phyloP scores from a whole-genome alignment of 2,888 invertebrate genomes.

The Cremastinae sp. region DNA sequence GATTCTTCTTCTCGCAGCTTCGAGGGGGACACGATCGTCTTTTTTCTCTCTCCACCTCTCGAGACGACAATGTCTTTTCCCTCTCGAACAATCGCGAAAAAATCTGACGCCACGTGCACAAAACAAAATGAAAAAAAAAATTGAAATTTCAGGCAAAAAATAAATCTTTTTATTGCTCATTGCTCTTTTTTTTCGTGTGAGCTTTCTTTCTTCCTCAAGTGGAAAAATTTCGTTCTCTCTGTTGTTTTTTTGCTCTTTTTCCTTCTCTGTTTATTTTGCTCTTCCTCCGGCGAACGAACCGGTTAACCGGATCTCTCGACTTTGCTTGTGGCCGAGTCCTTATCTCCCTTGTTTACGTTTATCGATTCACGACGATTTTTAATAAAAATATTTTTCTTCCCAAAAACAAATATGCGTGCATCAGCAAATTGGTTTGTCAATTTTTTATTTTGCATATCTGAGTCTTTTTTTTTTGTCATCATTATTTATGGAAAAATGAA shows the following conservation, averaged over 20 bases:
- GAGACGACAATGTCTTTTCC: neutral
- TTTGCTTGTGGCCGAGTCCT: constrained; percentile 42
- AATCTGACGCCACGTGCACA: constrained; percentile 50
- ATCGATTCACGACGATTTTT: constrained; percentile 30
- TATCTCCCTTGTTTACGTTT: constrained; percentile 50
- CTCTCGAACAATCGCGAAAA: neutral
- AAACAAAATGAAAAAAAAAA: constrained; percentile 38
- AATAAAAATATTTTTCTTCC: constrained; percentile 5
- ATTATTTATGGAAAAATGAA: neutral
- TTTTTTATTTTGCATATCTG: neutral
- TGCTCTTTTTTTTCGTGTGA: constrained; percentile 11
- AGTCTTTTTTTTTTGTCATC: neutral
- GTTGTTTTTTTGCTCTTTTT: constrained; percentile 3
- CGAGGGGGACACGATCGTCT: constrained; percentile 37
- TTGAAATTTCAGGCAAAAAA: neutral
- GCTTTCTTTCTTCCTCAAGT: neutral
- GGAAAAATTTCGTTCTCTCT: neutral
- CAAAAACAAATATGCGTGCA: neutral
- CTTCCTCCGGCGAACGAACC: constrained; percentile 24
- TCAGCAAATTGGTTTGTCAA: neutral
- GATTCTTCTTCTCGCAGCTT: constrained; percentile 25
- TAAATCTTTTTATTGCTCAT: constrained; percentile 7
- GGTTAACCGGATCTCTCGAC: constrained; percentile 46
- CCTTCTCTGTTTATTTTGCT: constrained; percentile 11
- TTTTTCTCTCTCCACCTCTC: neutral